Base-by-base conservation (phyloP, 53 echinoderm and acorn worm species). In the Antedon mediterranea region DNA sequence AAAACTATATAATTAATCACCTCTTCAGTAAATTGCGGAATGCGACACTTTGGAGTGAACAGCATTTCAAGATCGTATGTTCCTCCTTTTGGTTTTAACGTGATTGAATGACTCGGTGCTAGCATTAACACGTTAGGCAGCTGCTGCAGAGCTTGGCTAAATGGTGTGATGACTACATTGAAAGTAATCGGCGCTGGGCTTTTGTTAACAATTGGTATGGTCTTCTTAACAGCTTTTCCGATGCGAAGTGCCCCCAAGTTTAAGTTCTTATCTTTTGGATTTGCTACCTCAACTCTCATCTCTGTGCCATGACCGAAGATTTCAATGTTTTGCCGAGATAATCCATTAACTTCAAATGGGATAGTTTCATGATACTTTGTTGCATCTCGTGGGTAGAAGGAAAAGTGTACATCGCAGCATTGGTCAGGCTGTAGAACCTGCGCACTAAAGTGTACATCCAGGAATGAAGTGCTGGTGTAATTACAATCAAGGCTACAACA, bases 1-100 rank as follows among this genome's bases (percentile, higher is more conserved):
- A 32, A n/a, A 32, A n/a, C 9, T 8, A 32, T 13, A 7, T 30
- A 34, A 27, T 34, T 80, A 73, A 83, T 79, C 74, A 98, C 98
- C 90, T 98, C 98, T 71, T 98, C 98, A 3, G 98, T 93, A 34
- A 98, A 93, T 71, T 97, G 91, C 28, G 98, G 98, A 30, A 98
- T 98, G 72, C 98, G 90, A 77, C 92, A 93, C 84, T 89, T 98
- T 3, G 98, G 98, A 14, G 87, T 82, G 77, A 98, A 98, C 33
- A 93, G 84, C 76, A 98, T 80, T 32, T 93, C 98, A 78, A 98
- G 82, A 32, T 88, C 88, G 15, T 85, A 82, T 31, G 75, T 86
- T 15, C 92, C 93, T 3, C 98, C 98, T 75, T 82, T 98, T 0
- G 92, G 86, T 80, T 90, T 90, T 29, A 98, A 84, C 72, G 79